Evolutionary conservation across 2,888 invertebrate species (phyloP).

Genomic region (Heteropelma amictum): DNA sequence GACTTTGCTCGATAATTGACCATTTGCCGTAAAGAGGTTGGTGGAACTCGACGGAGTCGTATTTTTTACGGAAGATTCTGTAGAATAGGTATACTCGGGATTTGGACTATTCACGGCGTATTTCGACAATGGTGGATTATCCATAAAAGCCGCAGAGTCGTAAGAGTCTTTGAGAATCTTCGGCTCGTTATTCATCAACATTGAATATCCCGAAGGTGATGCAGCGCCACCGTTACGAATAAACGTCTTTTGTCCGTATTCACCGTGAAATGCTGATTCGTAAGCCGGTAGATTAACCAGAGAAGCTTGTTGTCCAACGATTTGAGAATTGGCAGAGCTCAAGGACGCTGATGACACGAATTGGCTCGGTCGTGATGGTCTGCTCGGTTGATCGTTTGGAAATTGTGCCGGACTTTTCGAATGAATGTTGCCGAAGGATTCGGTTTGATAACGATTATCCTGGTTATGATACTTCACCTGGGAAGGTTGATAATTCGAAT

Average conservation of each 20-base stretch:
- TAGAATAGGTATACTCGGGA: slow-evolving; percentile 67
- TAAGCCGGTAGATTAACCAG: slow-evolving; percentile 44
- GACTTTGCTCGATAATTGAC: slow-evolving; percentile 54
- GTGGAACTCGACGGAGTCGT: slow-evolving; percentile 48
- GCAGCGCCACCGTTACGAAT: neutral
- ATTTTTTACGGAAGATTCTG: slow-evolving; percentile 36
- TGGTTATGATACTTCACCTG: neutral
- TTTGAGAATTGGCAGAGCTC: neutral
- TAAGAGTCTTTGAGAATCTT: slow-evolving; percentile 24
- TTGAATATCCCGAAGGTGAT: neutral
- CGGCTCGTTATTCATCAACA: neutral
- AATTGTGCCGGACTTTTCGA: slow-evolving; percentile 74
- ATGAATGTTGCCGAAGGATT: slow-evolving; percentile 58
- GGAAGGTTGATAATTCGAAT: slow-evolving; percentile 28
- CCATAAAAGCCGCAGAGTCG: slow-evolving; percentile 15
- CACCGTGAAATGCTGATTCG: slow-evolving; percentile 52
- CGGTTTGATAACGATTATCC: slow-evolving; percentile 1
- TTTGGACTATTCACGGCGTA: slow-evolving; percentile 68
- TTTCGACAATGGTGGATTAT: slow-evolving; percentile 56
- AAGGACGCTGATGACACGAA: slow-evolving; percentile 64
- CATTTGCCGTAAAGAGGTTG: slow-evolving; percentile 53
- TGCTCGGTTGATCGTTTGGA: slow-evolving; percentile 60
- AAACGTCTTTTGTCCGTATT: slow-evolving; percentile 48
- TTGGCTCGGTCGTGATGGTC: slow-evolving; percentile 52
- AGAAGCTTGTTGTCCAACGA: slow-evolving; percentile 4